Conservation (phyloP, 2,888 invertebrate genomes). For the Gymnosoma rotundatum region DNA sequence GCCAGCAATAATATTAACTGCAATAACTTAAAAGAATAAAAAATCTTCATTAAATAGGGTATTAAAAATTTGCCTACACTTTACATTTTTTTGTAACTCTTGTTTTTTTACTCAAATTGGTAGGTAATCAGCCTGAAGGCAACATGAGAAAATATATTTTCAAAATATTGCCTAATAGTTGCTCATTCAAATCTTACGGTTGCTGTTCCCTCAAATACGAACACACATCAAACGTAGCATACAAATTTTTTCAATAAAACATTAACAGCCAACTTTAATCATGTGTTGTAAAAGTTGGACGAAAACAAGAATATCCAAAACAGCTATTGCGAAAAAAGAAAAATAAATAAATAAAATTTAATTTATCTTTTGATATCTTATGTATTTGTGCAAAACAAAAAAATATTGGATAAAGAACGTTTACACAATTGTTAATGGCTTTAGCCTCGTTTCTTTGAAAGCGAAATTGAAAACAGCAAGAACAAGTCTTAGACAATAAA, state of each 20-base stretch:
- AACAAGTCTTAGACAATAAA: conserved; percentile 25
- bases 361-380: conserved; percentile 14
- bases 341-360: conserved; percentile 31
- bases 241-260: conserved; percentile 22
- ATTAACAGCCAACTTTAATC: conserved; percentile 44
- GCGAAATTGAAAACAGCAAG: conserved; percentile 10
- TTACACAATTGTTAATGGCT: conserved; percentile 18
- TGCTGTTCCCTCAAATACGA: too few species aligned
- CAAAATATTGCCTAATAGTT: conserved; percentile 53
- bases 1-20: too few species aligned
- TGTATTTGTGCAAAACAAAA: neutral
- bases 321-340: neutral
- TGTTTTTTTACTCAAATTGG: neutral
- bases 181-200: too few species aligned
- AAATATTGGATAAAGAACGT: neutral
- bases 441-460: too few species aligned
- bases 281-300: conserved; percentile 40
- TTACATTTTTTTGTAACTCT: neutral
- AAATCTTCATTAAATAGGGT: neutral
- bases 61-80: neutral
- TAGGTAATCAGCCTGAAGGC: neutral
- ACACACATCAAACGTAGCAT: conserved; percentile 5
- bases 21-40: too few species aligned
- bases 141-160: conserved; percentile 6
- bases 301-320: neutral